A percentile compares a stretch with the other conserved stretches of the same genome.
These are phyloP conservation scores for Agonum fuliginosum DNA, from an alignment of 2,888 invertebrate species.

Conservation along the genomic window DNA sequence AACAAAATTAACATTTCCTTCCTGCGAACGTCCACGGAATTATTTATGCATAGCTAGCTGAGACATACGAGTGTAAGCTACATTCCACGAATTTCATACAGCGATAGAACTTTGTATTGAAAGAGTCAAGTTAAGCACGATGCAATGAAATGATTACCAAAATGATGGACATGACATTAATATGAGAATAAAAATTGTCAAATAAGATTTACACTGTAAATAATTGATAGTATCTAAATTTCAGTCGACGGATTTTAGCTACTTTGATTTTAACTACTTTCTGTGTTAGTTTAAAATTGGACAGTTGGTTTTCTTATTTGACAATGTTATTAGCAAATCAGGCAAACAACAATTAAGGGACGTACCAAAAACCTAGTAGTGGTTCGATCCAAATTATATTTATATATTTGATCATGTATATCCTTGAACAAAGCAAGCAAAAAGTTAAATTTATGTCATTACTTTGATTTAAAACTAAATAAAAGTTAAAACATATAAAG, in stretches of 20 bases:
- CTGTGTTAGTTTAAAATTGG: too few relatives aligned
- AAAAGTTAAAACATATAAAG: too few relatives aligned
- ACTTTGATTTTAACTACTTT: too few relatives aligned
- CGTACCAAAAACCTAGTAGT: conserved; percentile 41
- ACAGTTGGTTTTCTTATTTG: conserved; percentile 15
- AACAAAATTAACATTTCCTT: conserved; percentile 38
- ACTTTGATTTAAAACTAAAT: too few relatives aligned
- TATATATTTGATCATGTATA: conserved; percentile 39
- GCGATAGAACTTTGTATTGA: background rate
- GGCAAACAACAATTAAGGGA: conserved; percentile 38
- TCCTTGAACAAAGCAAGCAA: conserved; percentile 42
- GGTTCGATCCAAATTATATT: background rate
- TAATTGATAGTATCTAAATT: too few relatives aligned
- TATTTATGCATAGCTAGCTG: conserved; percentile 17
- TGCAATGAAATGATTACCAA: too few relatives aligned
- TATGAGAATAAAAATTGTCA: too few relatives aligned
- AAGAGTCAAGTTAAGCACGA: conserved; percentile 9
- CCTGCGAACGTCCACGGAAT: conserved; percentile 1
- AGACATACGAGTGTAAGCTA: conserved; percentile 27
- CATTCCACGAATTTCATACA: conserved; percentile 4
- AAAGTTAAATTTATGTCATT: conserved; percentile 1
- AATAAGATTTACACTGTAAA: too few relatives aligned
- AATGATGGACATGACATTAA: too few relatives aligned
- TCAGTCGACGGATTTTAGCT: too few relatives aligned
- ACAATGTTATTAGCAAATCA: conserved; percentile 10